Evolutionary conservation across 2,113 vertebrate species (phyloP), one percentile per base, ranked within the genome.

Genomic region (Sylvia atricapilla): DNA sequence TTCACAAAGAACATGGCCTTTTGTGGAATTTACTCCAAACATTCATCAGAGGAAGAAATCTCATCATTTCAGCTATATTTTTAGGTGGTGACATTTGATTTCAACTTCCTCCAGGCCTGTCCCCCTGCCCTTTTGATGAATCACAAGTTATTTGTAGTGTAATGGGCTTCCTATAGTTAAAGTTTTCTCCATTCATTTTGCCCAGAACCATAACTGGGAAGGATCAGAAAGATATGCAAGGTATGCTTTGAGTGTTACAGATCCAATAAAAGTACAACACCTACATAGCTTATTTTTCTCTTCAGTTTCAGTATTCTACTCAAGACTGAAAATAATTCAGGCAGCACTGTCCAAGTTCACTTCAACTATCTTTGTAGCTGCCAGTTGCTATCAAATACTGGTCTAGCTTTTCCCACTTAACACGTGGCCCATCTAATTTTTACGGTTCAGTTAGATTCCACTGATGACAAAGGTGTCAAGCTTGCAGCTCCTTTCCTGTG

Each of bases 11-110:
- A 21, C 16, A 12, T 9, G 21, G 63, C 22, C 85, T 94, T 93
- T 94, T 89, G 78, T 82, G 35, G 62, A 72, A 93, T 89, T 95
- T 91, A 50, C 35, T 90, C 70, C 63, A 79, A 76, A 91, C 69
- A 94, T 76, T 95, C 75, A 79, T 73, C 85, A 87, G 59, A 91
- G 84, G 82, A 95, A 80, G 84, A 94, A 85, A 95, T 31, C 7
- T 80, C 78, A 95, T 88, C 12, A n/a, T 85, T 94, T 90, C 82
- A 93, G 59, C 93, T 93, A 7, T 95, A 96, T 95, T 95, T 96
- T 97, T 95, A 84, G 93, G 90, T 80, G 53, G 19, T 85, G 91
- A 73, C 89, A 93, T 96, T 97, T 96, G 74, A 90, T 46, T 95
- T 87, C 78, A 83, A 25, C 82, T 95, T 96, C 93, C 90, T 92